Conservation (phyloP, 2,113 vertebrate genomes). For the Diadophis punctatus region DNA sequence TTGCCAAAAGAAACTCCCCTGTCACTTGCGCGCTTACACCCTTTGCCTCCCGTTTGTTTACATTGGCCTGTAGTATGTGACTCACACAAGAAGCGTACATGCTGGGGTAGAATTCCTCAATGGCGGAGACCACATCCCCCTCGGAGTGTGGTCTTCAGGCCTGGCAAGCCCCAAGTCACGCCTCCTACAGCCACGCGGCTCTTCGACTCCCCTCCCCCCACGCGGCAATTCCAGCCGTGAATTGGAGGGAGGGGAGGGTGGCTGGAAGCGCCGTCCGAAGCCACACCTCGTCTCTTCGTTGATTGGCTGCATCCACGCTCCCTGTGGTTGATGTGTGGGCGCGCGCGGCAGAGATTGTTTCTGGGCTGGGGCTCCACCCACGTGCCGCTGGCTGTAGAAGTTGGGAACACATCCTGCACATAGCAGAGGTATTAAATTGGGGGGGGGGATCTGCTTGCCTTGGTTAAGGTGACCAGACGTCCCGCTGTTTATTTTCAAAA, state of each 20-base stretch:
- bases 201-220: not conserved
- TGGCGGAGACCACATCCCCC: slow-evolving; percentile 70
- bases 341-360: not conserved
- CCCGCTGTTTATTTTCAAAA: too few relatives aligned
- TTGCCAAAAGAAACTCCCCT: not conserved
- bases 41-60: slow-evolving; percentile 6
- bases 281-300: not conserved
- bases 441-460: slow-evolving; percentile 32
- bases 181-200: not conserved
- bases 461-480: too few relatives aligned
- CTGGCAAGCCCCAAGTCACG: not conserved
- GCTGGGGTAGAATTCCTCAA: slow-evolving; percentile 57
- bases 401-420: slow-evolving; percentile 59
- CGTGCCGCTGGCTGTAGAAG: slow-evolving; percentile 30
- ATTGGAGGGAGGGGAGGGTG: not conserved
- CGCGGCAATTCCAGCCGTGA: not conserved
- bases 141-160: not conserved
- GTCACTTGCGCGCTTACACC: not conserved
- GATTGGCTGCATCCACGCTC: not conserved
- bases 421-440: slow-evolving; percentile 44
- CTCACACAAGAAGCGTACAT: slow-evolving; percentile 48
- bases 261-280: not conserved
- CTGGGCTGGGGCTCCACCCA: slow-evolving; percentile 42
- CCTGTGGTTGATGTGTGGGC: accelerated
- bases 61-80: slow-evolving; percentile 6